These are phyloP conservation scores for zebrafish (Danio rerio) DNA, from an alignment of 2,113 vertebrate species.

Conservation along the genomic window GRCz12tu NC_133180.1:33479501-33480000, in stretches of 20 bases:
- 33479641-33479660: too few species aligned
- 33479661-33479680: neutral
- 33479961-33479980: neutral
- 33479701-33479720: neutral
- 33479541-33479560: too few species aligned
- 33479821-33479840: neutral
- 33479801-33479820: neutral
- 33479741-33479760: neutral
- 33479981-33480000: neutral
- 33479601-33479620: too few species aligned
- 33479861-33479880: conserved; percentile 82
- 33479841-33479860: conserved; percentile 87
- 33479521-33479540: too few species aligned
- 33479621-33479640: too few species aligned
- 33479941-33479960: conserved; percentile 84
- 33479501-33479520: too few species aligned
- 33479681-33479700: neutral
- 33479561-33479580: too few species aligned
- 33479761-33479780: conserved; percentile 10
- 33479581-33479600: too few species aligned
- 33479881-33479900: conserved; percentile 82
- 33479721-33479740: neutral
- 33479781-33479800: neutral
- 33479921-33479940: conserved; percentile 78
- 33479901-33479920: conserved; percentile 77